These are phyloP conservation scores for Tipula helvola DNA, from an alignment of 2,888 invertebrate genomes.

Conservation along the genomic window DNA sequence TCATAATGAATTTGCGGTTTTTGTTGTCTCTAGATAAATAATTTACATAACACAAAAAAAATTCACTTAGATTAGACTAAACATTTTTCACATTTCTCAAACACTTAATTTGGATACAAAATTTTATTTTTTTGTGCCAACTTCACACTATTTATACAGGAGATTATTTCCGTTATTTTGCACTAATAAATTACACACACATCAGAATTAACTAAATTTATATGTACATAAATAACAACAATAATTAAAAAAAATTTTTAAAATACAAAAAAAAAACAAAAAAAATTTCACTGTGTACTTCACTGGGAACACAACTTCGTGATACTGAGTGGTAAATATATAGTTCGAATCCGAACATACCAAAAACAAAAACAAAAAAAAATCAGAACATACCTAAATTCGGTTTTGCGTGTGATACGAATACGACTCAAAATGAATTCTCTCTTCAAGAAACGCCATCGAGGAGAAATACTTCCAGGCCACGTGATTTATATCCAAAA, in stretches of 20 bases:
- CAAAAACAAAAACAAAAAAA: neutral
- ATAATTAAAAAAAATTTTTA: neutral
- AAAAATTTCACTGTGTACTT: neutral
- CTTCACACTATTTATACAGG: neutral
- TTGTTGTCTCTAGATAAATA: neutral
- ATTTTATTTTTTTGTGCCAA: neutral
- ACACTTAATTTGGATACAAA: neutral
- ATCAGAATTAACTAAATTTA: neutral
- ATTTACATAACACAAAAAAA: neutral
- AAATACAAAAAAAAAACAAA: neutral
- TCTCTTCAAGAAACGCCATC: neutral
- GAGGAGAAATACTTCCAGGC: neutral
- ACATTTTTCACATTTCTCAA: no score
- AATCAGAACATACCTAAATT: neutral
- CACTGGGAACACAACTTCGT: neutral
- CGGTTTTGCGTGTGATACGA: neutral
- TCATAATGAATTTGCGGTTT: neutral
- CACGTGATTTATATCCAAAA: neutral
- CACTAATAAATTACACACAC: neutral
- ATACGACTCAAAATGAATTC: neutral
- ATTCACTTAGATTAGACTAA: no score
- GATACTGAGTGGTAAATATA: neutral
- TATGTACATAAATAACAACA: neutral
- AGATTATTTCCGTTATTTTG: neutral
- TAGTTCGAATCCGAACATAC: neutral